These are phyloP conservation scores for Bursaphelenchus okinawaensis DNA, from an alignment of 2,888 invertebrate species.

Conservation along the genomic window DNA sequence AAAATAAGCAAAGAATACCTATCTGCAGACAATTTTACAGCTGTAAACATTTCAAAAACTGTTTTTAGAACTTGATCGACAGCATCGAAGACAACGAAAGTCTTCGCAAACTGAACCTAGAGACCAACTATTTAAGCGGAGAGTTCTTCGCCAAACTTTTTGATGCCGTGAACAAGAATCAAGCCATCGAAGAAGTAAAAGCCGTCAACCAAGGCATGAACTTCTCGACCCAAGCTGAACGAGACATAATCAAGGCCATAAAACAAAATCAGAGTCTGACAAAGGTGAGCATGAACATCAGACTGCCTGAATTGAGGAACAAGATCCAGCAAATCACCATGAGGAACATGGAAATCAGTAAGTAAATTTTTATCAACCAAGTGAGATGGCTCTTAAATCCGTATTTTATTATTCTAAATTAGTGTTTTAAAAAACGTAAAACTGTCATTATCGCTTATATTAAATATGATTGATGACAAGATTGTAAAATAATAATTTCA, in stretches of 20 bases:
- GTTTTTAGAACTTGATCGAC: conserved; percentile 63
- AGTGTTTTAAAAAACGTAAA: too few relatives aligned
- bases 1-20: neutral
- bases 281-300: conserved; percentile 54
- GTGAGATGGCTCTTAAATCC: too few relatives aligned
- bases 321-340: conserved; percentile 54
- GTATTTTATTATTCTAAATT: too few relatives aligned
- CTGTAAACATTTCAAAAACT: neutral
- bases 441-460: too few relatives aligned
- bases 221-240: conserved; percentile 52
- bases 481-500: conserved; percentile 22
- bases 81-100: conserved; percentile 63
- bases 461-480: too few relatives aligned
- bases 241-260: conserved; percentile 53
- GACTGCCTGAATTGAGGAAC: conserved; percentile 54
- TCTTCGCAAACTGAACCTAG: conserved; percentile 63
- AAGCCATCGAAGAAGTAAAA: conserved; percentile 85
- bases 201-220: conserved; percentile 76
- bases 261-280: conserved; percentile 46
- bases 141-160: conserved; percentile 75
- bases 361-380: conserved; percentile 19
- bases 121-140: conserved; percentile 70
- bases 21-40: neutral
- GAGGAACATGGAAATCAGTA: conserved; percentile 54
- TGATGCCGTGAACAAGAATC: conserved; percentile 75